Base-by-base conservation (phyloP, 2,113 vertebrate species). In the Podarcis muralis region DNA sequence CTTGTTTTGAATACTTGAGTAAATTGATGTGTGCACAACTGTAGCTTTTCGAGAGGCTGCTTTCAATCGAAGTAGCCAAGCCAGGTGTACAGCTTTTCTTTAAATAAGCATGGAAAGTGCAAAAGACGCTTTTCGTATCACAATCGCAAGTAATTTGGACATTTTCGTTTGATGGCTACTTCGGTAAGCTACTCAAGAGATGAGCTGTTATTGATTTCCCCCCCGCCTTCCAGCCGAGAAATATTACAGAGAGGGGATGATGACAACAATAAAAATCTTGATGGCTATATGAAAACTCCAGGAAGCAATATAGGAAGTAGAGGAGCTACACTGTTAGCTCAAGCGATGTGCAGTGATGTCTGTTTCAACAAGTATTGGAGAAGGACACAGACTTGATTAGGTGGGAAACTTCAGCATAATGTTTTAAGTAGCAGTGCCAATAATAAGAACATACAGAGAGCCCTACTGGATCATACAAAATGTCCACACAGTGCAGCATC, bases 1-100 rank as follows among this genome's bases (percentile, higher is more conserved):
- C 88, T 81, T 68, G 1, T 93, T 88, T 84, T 85, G 77, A 95
- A 92, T 88, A 59, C 74, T 85, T 80, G 90, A 87, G 79, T 68
- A 93, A 68, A 93, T 86, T 32, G 80, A 86, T 91, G 68, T 23
- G 84, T 2, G 5, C 53, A 27, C 13, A 81, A 37, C 65, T 37
- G 18, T 84, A 79, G 81, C 27, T 74, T 91, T 83, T 72, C 62
- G 87, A 88, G 79, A 59, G 0, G 2, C 2, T 74, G 40, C 71
- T 68, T 81, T 65, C 20, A 25, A 5, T 25, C 22, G 53, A 9
- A 1, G 15, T 3, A 62, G 84, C 72, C 59, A 92, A 76, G 30
- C 8, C 6, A 11, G 4, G 1, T 66, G 40, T 0, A 0, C 62
- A 83, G 7, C 79, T 86, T 87, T 82, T 27, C 75, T 90, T 1